Evolutionary conservation across 1,140 invertebrate species (phyloP), one percentile per base, ranked within the genome.

Genomic region (Anoplophora glabripennis): DNA sequence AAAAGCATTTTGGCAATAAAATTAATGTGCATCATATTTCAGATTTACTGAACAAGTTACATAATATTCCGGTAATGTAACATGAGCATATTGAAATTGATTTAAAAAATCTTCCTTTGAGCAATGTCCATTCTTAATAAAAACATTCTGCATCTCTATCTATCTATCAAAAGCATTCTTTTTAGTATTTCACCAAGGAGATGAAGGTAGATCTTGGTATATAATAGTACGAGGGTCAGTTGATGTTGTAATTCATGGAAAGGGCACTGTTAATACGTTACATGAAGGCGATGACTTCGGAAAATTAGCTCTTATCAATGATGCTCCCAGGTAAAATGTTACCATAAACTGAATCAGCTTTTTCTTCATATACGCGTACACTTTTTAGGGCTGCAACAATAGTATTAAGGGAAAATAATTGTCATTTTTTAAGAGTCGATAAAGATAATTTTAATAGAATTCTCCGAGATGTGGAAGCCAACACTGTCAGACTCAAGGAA

Each of bases 281-380:
- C 86, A 89, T 68, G 90, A 92, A 76, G 90, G 90, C 54, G 92
- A 94, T 76, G 92, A 94, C 76, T 94, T 94, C 76, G 91, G 90
- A 40, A 94, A 94, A 80, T 78, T 94, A 52, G 90, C 92, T 47
- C 77, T 94, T 36, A 89, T 94, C 28, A 94, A 94, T 76, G 89
- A 93, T 77, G 87, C 90, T 38, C 90, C 91, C 47, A 87, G 89
- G 88, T 89, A 79, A 71, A 52, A 1, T 42, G 17, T n/a, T n/a
- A n/a, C n/a, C n/a, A n/a, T n/a, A n/a, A n/a, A n/a, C n/a, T n/a
- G n/a, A n/a, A n/a, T n/a, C n/a, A n/a, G n/a, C n/a, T n/a, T n/a
- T n/a, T n/a, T n/a, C n/a, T n/a, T n/a, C n/a, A n/a, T n/a, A n/a
- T n/a, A n/a, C n/a, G n/a, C n/a, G n/a, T n/a, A n/a, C n/a, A n/a